These are phyloP conservation scores for Trochalopteron elliotii DNA, from an alignment of 2,113 vertebrate species.

Conservation along the genomic window DNA sequence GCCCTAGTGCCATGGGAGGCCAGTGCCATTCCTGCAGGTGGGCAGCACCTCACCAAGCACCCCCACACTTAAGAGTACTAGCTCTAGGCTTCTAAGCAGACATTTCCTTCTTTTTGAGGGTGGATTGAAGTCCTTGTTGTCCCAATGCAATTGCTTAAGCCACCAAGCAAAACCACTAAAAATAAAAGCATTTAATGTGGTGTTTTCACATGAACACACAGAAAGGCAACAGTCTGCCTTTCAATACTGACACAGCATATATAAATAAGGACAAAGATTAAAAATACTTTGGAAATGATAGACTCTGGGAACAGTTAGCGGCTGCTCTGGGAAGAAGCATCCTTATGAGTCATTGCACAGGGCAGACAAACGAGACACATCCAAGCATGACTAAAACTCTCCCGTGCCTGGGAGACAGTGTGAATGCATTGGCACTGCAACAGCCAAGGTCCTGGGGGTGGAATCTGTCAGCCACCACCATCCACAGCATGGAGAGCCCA, in stretches of 20 bases:
- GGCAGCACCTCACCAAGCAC: neutral
- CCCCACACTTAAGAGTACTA: neutral
- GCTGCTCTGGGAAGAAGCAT: slow-evolving; percentile 31
- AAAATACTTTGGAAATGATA: slow-evolving; percentile 17
- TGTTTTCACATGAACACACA: slow-evolving; percentile 41
- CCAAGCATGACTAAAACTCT: neutral
- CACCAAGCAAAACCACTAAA: slow-evolving; percentile 21
- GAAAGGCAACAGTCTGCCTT: slow-evolving; percentile 25
- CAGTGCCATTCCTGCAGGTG: neutral
- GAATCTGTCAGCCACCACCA: neutral
- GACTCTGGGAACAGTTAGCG: slow-evolving; percentile 34
- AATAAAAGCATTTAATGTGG: slow-evolving; percentile 67
- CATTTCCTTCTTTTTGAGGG: neutral
- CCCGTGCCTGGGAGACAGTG: neutral
- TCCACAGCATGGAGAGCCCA: neutral
- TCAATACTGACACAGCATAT: slow-evolving; percentile 8
- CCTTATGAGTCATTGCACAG: slow-evolving; percentile 8
- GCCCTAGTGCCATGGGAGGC: neutral
- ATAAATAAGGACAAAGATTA: slow-evolving; percentile 60
- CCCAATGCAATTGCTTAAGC: neutral
- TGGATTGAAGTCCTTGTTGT: neutral
- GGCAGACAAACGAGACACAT: neutral
- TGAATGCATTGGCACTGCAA: neutral
- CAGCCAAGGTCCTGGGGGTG: neutral
- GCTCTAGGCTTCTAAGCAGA: neutral